Base-by-base conservation (phyloP, 2,888 invertebrate genomes). In the Lasioglossum calceatum region DNA sequence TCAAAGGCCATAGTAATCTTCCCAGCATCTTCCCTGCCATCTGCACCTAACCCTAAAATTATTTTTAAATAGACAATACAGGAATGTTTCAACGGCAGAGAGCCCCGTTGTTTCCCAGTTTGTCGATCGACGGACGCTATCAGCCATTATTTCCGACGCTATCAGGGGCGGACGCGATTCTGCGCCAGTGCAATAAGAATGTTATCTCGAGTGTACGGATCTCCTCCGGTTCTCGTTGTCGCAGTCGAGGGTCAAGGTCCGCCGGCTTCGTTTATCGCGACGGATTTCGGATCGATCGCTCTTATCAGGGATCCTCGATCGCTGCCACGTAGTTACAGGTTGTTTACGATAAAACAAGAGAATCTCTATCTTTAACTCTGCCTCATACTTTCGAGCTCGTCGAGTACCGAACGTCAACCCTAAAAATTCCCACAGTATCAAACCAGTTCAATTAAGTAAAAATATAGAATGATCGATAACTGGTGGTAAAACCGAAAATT, bases 181-280 rank as follows among this genome's bases (percentile, higher is more conserved):
- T 42, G 36, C 58, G 42, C 19, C 19, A 36, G 64, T 78, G 81
- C 50, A 77, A 1, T 50, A 12, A 39, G 54, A 67, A 71, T 44
- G 67, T 83, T 89, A 89, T 86, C 71, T 81, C n/a, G 50, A 72
- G 42, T 75, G 32, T 74, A 42, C 16, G 14, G 42, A 58, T 72
- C n/a, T 75, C n/a, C 16, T 7, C 10, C 14, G 23, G 64, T 70
- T 67, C 19, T 50, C 4, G 70, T 79, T 44, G 64, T 67, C 44
- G 8, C 42, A 64, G 44, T 10, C 36, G 47, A 74, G 54, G 85
- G 86, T 84, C 90, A 90, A 89, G 86, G 79, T 83, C 73, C 88
- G 73, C 5, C 12, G 1, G 19, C 85, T 71, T 16, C 14, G 7
- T 23, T 79, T 88, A 87, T 88, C 85, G 44, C 27, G 1, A 27